phyloP scores from a whole-genome alignment of 2,797 vertebrate genomes.

The Paedocypris micromegethes region DNA sequence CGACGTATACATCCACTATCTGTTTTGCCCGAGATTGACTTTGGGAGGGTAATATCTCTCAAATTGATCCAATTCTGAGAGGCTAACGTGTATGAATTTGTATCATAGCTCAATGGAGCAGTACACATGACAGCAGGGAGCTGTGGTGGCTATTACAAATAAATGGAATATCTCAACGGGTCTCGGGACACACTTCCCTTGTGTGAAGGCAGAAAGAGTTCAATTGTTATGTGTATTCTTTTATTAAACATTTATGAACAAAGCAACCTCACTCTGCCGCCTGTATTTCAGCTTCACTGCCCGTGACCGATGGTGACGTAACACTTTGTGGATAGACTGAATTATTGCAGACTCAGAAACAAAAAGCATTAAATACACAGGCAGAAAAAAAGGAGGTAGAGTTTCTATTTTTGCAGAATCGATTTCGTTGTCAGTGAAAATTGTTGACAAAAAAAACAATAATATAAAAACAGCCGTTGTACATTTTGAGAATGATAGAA shows the following conservation, averaged over 20 bases:
- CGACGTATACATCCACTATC: constrained; percentile 37
- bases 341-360: constrained; percentile 53
- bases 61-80: constrained; percentile 45
- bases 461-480: too few relatives aligned
- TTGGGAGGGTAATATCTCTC: constrained; percentile 38
- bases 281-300: constrained; percentile 21
- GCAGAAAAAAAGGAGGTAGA: neutral
- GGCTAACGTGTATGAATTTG: constrained; percentile 46
- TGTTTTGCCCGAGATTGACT: constrained; percentile 37
- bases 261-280: constrained; percentile 38
- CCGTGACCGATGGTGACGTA: constrained; percentile 21
- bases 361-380: neutral
- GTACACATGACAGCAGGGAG: constrained; percentile 27
- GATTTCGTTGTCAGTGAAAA: too few relatives aligned
- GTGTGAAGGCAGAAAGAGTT: constrained; percentile 31
- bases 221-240: constrained; percentile 48
- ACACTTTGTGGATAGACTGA: constrained; percentile 38
- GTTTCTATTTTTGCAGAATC: neutral
- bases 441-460: too few relatives aligned
- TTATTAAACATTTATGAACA: constrained; percentile 53
- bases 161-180: constrained; percentile 40
- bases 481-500: neutral
- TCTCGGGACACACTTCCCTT: constrained; percentile 15
- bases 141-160: constrained; percentile 32
- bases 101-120: constrained; percentile 31